A percentile compares a stretch with the other conserved stretches of the same genome.
phyloP scores from a whole-genome alignment of 2,888 invertebrate species.

The Drosophila acutilabella region DNA sequence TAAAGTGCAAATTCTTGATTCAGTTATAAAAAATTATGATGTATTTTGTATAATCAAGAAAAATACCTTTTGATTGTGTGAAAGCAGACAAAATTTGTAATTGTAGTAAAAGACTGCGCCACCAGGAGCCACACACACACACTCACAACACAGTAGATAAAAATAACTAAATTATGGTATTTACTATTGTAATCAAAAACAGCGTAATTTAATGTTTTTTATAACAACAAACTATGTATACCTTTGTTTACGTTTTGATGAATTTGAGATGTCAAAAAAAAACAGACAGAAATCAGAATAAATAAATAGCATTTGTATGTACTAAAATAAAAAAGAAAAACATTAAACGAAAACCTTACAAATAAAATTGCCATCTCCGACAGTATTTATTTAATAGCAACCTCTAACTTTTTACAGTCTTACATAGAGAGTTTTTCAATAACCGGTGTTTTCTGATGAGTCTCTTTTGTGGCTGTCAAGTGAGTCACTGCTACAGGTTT shows the following conservation, averaged over 20 bases:
- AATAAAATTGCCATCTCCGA: slow-evolving; percentile 38
- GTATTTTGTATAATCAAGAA: slow-evolving; percentile 46
- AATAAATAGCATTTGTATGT: slow-evolving; percentile 48
- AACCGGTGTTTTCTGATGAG: slow-evolving; percentile 1
- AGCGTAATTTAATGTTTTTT: slow-evolving; percentile 68
- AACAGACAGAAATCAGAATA: slow-evolving; percentile 27
- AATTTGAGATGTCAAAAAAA: slow-evolving; percentile 32
- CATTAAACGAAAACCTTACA: slow-evolving; percentile 67
- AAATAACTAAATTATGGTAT: slow-evolving; percentile 58
- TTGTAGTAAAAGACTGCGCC: slow-evolving; percentile 45
- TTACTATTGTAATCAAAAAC: slow-evolving; percentile 63
- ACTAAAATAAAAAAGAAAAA: slow-evolving; percentile 34
- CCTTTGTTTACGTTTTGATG: slow-evolving; percentile 59
- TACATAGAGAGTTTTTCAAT: background rate
- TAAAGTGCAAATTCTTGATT: slow-evolving; percentile 43
- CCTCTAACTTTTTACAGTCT: background rate
- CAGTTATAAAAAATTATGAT: slow-evolving; percentile 17
- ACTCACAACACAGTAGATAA: slow-evolving; percentile 53
- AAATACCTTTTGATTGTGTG: slow-evolving; percentile 52
- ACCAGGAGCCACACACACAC: slow-evolving; percentile 28
- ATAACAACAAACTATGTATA: slow-evolving; percentile 66
- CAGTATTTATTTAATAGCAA: slow-evolving; percentile 16
- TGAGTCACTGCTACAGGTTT: slow-evolving; percentile 36
- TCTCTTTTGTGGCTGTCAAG: background rate
- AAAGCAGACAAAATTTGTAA: slow-evolving; percentile 44